phyloP scores from a whole-genome alignment of 2,888 invertebrate genomes.

The Dynastes hyllus region DNA sequence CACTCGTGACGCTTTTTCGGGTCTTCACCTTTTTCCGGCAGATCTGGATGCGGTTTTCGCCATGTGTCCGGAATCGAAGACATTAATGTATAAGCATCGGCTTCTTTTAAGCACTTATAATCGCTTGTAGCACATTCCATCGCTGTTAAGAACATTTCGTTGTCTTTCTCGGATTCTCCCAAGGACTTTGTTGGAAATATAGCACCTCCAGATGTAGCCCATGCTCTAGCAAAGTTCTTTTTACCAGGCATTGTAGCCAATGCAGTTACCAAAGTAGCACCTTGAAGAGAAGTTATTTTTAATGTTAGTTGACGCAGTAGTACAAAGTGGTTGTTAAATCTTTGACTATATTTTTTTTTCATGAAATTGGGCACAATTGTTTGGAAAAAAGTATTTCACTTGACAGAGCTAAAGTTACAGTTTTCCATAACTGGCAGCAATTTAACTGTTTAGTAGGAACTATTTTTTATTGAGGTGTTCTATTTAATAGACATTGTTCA shows the following conservation, averaged over 20 bases:
- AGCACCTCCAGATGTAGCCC: conserved; percentile 87
- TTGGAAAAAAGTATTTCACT: no score
- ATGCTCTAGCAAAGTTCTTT: conserved; percentile 82
- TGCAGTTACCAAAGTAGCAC: conserved; percentile 88
- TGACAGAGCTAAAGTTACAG: no score
- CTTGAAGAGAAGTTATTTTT: conserved; percentile 53
- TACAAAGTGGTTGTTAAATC: no score
- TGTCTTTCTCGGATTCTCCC: conserved; percentile 76
- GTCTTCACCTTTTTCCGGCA: conserved; percentile 74
- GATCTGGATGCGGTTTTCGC: conserved; percentile 76
- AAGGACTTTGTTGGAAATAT: conserved; percentile 81
- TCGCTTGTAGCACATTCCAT: conserved; percentile 64
- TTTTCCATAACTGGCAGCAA: no score
- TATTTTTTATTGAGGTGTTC: no score
- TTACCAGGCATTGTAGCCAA: conserved; percentile 77
- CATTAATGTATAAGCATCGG: conserved; percentile 76
- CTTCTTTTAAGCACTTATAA: conserved; percentile 75
- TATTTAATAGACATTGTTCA: no score
- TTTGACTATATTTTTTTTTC: background rate
- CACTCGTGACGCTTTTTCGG: conserved; percentile 79
- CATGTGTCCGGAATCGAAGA: conserved; percentile 83
- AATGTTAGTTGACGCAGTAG: background rate
- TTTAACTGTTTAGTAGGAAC: no score
- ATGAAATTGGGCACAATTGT: background rate
- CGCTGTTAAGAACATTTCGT: conserved; percentile 76